Conservation (phyloP, 2,113 vertebrate genomes). For the Centropristis striata region DNA sequence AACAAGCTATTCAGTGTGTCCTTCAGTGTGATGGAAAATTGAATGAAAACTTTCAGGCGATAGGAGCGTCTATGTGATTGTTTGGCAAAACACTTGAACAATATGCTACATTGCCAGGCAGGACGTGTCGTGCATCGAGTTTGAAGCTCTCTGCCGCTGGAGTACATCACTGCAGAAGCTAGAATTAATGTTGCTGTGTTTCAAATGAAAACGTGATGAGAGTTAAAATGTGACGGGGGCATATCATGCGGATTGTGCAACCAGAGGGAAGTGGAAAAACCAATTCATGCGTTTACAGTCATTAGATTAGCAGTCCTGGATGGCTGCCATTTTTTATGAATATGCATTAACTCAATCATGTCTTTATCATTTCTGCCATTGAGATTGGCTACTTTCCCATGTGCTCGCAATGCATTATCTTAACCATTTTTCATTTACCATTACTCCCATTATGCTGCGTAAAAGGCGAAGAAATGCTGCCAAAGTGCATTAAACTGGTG, state of each 20-base stretch:
- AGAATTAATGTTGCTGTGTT: slow-evolving; percentile 6
- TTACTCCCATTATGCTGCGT: slow-evolving; percentile 28
- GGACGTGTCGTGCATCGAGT: neutral
- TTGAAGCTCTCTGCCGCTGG: slow-evolving; percentile 17
- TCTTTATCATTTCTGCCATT: slow-evolving; percentile 46
- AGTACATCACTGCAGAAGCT: slow-evolving; percentile 11
- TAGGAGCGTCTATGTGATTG: slow-evolving; percentile 4
- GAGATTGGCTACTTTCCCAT: slow-evolving; percentile 8
- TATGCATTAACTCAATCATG: slow-evolving; percentile 47
- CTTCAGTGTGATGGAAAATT: slow-evolving; percentile 4
- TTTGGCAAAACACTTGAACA: slow-evolving; percentile 17
- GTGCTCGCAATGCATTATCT: slow-evolving; percentile 18
- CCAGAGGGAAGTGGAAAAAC: slow-evolving; percentile 35
- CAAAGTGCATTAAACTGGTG: slow-evolving; percentile 27
- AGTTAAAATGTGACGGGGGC: slow-evolving; percentile 23
- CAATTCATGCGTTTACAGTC: slow-evolving; percentile 65
- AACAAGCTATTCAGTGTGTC: slow-evolving; percentile 7
- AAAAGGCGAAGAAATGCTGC: slow-evolving; percentile 43
- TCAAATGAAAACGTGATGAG: slow-evolving; percentile 21
- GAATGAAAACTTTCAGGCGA: slow-evolving; percentile 12
- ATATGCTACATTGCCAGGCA: slow-evolving; percentile 7
- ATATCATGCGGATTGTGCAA: slow-evolving; percentile 19
- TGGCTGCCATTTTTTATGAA: slow-evolving; percentile 54
- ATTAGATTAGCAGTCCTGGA: slow-evolving; percentile 60
- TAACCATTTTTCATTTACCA: slow-evolving; percentile 52